phyloP scores from a whole-genome alignment of 1,140 invertebrate genomes.

The Argopecten irradians region DNA sequence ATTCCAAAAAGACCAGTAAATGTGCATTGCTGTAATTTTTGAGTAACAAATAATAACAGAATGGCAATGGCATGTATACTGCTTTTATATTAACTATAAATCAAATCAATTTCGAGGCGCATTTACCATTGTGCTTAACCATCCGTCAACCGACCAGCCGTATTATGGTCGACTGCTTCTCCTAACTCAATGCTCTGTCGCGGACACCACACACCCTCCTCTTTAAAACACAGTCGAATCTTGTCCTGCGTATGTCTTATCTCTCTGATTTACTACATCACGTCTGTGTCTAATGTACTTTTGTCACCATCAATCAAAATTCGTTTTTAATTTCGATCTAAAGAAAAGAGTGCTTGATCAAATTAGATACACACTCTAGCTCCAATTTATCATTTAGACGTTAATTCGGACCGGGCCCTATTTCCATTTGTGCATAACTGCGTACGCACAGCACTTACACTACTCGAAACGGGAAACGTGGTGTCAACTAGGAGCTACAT shows the following conservation, averaged over 20 bases:
- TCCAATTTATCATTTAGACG: slow-evolving; percentile 1
- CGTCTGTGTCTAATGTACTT: background rate
- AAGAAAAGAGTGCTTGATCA: background rate
- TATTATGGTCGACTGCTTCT: background rate
- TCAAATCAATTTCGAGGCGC: background rate
- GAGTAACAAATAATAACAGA: background rate
- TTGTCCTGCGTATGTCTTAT: no score
- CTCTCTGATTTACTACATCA: background rate
- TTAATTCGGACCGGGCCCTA: background rate
- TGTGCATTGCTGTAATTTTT: background rate
- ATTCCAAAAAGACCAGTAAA: background rate
- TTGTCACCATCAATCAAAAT: background rate
- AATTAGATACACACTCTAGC: background rate
- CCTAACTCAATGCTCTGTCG: background rate
- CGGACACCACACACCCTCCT: background rate
- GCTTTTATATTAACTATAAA: background rate
- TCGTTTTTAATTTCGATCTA: slow-evolving; percentile 18
- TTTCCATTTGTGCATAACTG: background rate
- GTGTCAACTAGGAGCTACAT: background rate
- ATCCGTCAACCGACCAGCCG: background rate
- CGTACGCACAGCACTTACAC: background rate
- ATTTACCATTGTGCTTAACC: background rate
- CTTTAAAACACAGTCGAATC: background rate
- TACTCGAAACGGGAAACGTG: background rate
- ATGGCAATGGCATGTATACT: background rate